phyloP scores from a whole-genome alignment of 2,797 vertebrate species.

The Lepilemur septentrionalis region DNA sequence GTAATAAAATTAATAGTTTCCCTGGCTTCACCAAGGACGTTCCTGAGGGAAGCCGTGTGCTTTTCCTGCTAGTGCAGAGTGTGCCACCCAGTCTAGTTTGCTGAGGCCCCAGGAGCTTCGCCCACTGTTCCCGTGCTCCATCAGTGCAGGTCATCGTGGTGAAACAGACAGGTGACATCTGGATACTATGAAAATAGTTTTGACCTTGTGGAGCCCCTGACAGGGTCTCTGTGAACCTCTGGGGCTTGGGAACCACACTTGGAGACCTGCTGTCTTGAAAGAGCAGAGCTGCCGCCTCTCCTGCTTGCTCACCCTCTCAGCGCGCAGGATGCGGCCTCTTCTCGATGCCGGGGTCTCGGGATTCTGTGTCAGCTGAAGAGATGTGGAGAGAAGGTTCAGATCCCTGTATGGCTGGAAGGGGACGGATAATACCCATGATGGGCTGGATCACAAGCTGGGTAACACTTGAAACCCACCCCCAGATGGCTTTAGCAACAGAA shows the following conservation, averaged over 20 bases:
- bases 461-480: neutral
- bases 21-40: neutral
- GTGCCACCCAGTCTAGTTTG: no score
- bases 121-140: rapidly evolving
- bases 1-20: no score
- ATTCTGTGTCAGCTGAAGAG: neutral
- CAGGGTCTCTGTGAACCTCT: neutral
- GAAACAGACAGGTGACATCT: neutral
- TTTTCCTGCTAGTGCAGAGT: no score
- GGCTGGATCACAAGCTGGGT: neutral
- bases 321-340: neutral
- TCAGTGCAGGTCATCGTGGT: rapidly evolving
- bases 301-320: neutral
- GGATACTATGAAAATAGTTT: neutral
- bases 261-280: neutral
- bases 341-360: neutral
- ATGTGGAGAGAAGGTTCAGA: neutral
- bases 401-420: neutral
- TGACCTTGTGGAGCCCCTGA: neutral
- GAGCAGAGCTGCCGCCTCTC: neutral
- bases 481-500: neutral
- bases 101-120: rapidly evolving
- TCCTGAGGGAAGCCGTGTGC: neutral
- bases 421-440: neutral
- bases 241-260: neutral